phyloP scores from a whole-genome alignment of 1,140 invertebrate genomes.

The Bombyx mandarina region DNA sequence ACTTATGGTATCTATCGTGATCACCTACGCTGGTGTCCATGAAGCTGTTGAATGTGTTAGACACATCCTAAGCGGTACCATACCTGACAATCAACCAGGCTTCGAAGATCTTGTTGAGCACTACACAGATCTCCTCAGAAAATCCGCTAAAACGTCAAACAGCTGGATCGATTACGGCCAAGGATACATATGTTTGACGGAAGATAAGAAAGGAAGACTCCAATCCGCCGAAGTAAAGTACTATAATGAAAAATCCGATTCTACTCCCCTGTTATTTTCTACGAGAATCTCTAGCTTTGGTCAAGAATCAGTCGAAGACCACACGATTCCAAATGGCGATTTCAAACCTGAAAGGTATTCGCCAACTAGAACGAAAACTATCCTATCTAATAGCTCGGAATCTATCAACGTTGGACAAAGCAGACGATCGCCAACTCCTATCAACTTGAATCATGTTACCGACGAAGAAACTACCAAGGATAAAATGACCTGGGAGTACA shows the following conservation, averaged over 20 bases:
- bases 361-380: slow-evolving; percentile 56
- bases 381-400: slow-evolving; percentile 48
- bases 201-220: slow-evolving; percentile 51
- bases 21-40: slow-evolving; percentile 79
- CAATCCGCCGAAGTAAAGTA: slow-evolving; percentile 53
- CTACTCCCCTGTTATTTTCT: slow-evolving; percentile 61
- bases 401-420: slow-evolving; percentile 49
- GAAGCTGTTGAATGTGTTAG: slow-evolving; percentile 75
- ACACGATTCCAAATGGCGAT: slow-evolving; percentile 40
- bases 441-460: slow-evolving; percentile 15
- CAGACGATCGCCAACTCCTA: slow-evolving; percentile 33
- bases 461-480: slow-evolving; percentile 28
- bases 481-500: slow-evolving; percentile 62
- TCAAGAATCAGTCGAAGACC: slow-evolving; percentile 59
- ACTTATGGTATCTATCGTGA: slow-evolving; percentile 77
- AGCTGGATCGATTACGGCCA: slow-evolving; percentile 53
- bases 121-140: slow-evolving; percentile 49
- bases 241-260: slow-evolving; percentile 47
- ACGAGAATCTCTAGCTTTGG: slow-evolving; percentile 70
- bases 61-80: slow-evolving; percentile 68
- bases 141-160: slow-evolving; percentile 31
- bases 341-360: slow-evolving; percentile 44
- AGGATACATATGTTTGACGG: slow-evolving; percentile 58
- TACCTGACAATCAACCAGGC: slow-evolving; percentile 48
- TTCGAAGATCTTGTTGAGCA: slow-evolving; percentile 51